Evolutionary conservation across 2,113 vertebrate genomes (phyloP).

Genomic region (Pachycephala philippinensis): DNA sequence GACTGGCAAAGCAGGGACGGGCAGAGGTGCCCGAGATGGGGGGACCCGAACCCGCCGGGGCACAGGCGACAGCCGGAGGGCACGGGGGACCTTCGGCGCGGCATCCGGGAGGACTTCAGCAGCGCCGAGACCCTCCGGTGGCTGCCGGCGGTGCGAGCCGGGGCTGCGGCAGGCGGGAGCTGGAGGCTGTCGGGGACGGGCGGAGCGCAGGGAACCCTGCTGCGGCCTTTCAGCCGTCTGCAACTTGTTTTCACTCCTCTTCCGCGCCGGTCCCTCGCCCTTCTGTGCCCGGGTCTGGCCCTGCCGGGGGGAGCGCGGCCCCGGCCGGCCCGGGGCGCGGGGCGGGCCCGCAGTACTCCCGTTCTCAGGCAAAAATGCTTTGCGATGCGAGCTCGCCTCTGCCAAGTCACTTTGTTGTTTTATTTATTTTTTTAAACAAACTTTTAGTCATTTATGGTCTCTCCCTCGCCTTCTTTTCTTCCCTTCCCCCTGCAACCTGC

Average conservation of each 20-base stretch:
- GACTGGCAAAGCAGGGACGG: not conserved
- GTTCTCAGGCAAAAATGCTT: slow-evolving; percentile 39
- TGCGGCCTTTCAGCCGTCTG: not conserved
- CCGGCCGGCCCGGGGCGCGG: not conserved
- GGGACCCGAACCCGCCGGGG: no score
- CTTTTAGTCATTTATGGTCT: slow-evolving; percentile 77
- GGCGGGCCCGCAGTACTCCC: not conserved
- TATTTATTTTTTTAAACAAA: slow-evolving; percentile 77
- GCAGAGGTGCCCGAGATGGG: not conserved
- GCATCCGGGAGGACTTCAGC: not conserved
- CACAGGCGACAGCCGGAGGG: not conserved
- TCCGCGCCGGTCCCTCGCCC: not conserved
- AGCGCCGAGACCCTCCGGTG: not conserved
- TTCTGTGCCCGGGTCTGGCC: no score
- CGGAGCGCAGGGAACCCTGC: not conserved
- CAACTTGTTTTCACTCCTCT: not conserved
- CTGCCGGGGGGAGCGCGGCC: not conserved
- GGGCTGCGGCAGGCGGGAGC: not conserved
- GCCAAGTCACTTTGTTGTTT: slow-evolving; percentile 69
- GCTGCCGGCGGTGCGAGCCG: not conserved
- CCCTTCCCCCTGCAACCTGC: slow-evolving; percentile 64
- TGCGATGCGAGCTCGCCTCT: slow-evolving; percentile 46
- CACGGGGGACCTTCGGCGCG: not conserved
- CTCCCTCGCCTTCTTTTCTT: not conserved
- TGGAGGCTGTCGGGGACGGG: not conserved